Conservation (phyloP, 2,797 vertebrate genomes). For the Parauchenoglanis punctatus region DNA sequence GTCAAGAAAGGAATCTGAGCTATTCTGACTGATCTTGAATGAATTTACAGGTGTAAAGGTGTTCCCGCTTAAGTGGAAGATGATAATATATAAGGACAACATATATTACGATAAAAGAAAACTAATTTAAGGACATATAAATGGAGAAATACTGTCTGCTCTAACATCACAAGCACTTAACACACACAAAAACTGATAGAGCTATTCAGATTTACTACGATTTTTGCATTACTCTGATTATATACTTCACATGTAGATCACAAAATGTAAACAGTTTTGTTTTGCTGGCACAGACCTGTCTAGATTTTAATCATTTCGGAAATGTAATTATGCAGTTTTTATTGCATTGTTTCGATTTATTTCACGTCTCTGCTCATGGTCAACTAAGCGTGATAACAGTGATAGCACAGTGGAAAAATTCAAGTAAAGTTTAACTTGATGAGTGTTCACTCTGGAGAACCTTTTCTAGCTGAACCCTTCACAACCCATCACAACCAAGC, state of each 20-base stretch:
- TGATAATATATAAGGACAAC: neutral
- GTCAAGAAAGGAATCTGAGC: neutral
- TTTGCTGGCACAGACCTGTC: constrained; percentile 27
- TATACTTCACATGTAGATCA: constrained; percentile 16
- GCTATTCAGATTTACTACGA: neutral
- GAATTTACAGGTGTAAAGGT: no score
- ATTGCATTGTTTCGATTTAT: neutral
- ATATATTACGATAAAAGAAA: neutral
- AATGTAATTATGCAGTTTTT: neutral
- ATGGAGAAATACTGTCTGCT: neutral
- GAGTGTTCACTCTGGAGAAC: neutral
- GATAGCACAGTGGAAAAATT: neutral
- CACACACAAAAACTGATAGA: neutral
- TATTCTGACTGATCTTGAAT: neutral
- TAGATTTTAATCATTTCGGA: neutral
- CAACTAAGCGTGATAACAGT: neutral
- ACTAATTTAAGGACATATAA: neutral
- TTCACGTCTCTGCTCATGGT: neutral
- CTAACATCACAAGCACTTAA: neutral
- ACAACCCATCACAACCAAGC: neutral
- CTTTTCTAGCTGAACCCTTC: no score
- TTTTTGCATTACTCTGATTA: neutral
- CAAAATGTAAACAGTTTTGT: constrained; percentile 23
- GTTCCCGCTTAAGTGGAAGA: neutral
- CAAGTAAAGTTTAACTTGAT: neutral